Evolutionary conservation across 2,888 invertebrate genomes (phyloP), one percentile per base, ranked within the genome.

Genomic region (Thyatira batis): DNA sequence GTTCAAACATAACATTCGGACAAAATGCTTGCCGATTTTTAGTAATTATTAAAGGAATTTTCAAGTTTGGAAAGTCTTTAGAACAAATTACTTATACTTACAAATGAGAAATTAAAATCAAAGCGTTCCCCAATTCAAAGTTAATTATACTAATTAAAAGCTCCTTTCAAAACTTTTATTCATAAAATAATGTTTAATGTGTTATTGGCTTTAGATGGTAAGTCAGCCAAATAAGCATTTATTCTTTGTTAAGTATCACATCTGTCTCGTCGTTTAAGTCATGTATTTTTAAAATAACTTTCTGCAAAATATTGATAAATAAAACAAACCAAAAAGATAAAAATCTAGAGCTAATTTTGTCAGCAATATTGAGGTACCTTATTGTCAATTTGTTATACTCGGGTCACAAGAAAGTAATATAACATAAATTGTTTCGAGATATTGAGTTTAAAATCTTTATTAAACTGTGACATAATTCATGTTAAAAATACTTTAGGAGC

Each of bases 1-100:
- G 60, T 69, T 77, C 78, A 65, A 73, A 72, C 71, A 71, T 75
- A 62, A 67, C 63, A 63, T 64, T 61, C 28, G 53, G 51, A 53
- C 52, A 45, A 51, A 39, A 17, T 17, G 55, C 57, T 57, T 54
- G 49, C 30, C 17, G 33, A 52, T 54, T 62, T 69, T 61, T 54
- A 57, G 39, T 30, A 49, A 43, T 56, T 50, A 49, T 10, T 39
- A 33, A 45, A 50, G 39, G 44, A 43, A 49, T 28, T 39, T 39
- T 39, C 25, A 13, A 49, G 49, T 28, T 49, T 49, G 9, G 17
- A 25, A 46, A 39, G 39, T 39, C 11, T 39, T 39, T 17, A 39
- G 39, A 17, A 0, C 1, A 39, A 39, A 39, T 39, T 46, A 13
- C 21, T 46, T 46, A 46, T 25, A 45, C 33, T 33, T 39, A 39